Conservation (phyloP, 1,140 invertebrate species). For the Eriosoma lanigerum region DNA sequence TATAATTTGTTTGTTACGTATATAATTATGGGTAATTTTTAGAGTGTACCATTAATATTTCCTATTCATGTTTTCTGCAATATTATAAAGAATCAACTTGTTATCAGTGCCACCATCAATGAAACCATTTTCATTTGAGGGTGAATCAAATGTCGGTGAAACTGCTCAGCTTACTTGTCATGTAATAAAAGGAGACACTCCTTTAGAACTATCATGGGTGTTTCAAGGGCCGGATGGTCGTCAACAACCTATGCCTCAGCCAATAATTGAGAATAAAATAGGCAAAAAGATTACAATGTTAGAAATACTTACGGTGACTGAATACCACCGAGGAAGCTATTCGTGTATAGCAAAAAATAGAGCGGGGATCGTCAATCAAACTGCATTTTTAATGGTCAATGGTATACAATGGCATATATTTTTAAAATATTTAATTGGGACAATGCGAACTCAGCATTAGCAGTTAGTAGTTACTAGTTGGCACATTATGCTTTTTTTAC, state of each 20-base stretch:
- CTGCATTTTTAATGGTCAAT: conserved; percentile 55
- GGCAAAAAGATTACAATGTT: conserved; percentile 53
- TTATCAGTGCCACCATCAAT: conserved; percentile 60
- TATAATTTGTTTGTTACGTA: conserved; percentile 17
- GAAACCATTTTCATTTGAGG: conserved; percentile 61
- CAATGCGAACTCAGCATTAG: not conserved
- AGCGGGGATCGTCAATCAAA: conserved; percentile 56
- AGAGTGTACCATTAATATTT: not conserved
- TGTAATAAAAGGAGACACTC: conserved; percentile 74
- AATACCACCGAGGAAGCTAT: conserved; percentile 61
- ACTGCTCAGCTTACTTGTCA: conserved; percentile 64
- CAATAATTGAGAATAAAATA: conserved; percentile 54
- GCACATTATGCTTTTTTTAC: conserved; percentile 4
- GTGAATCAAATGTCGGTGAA: conserved; percentile 60
- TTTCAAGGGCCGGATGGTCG: conserved; percentile 62
- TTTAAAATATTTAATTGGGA: not conserved
- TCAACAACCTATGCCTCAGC: conserved; percentile 32
- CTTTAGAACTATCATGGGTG: conserved; percentile 68
- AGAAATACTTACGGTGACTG: conserved; percentile 53
- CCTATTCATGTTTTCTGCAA: not conserved
- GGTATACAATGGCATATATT: conserved; percentile 53
- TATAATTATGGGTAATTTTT: conserved; percentile 9
- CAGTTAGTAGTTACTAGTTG: no score
- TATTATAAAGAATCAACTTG: not conserved
- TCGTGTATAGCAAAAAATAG: conserved; percentile 61